Conservation (phyloP, 1,140 invertebrate species). For the Pinna nobilis region DNA sequence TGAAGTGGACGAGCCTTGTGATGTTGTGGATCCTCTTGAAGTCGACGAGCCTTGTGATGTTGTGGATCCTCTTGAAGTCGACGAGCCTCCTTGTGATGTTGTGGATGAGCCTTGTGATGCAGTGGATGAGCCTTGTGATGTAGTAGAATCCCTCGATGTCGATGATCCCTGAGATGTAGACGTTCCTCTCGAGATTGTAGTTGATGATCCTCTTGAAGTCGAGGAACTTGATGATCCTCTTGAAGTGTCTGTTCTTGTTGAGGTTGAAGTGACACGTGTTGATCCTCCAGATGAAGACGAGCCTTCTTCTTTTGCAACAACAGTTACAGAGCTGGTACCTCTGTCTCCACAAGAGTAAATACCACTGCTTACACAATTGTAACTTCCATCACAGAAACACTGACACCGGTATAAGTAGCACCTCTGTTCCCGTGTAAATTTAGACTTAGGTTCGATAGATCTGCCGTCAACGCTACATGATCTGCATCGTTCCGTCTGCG, state of each 20-base stretch:
- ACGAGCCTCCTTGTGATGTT: too few species aligned
- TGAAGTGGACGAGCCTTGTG: too few species aligned
- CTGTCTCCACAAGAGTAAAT: neutral
- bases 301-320: neutral
- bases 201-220: too few species aligned
- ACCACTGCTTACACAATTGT: constrained; percentile 24
- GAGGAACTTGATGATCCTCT: too few species aligned
- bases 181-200: too few species aligned
- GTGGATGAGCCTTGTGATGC: too few species aligned
- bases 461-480: constrained; percentile 26
- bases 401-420: constrained; percentile 25
- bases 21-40: neutral
- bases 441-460: constrained; percentile 16
- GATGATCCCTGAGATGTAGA: neutral
- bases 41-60: neutral
- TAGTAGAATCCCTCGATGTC: neutral
- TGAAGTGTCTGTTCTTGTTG: neutral
- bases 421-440: constrained; percentile 16
- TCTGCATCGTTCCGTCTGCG: neutral
- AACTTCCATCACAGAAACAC: constrained; percentile 34
- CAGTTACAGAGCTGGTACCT: neutral
- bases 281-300: neutral
- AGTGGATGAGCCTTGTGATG: too few species aligned
- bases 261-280: neutral
- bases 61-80: neutral